phyloP scores from a whole-genome alignment of 1,140 invertebrate genomes.

The Idris sp. region DNA sequence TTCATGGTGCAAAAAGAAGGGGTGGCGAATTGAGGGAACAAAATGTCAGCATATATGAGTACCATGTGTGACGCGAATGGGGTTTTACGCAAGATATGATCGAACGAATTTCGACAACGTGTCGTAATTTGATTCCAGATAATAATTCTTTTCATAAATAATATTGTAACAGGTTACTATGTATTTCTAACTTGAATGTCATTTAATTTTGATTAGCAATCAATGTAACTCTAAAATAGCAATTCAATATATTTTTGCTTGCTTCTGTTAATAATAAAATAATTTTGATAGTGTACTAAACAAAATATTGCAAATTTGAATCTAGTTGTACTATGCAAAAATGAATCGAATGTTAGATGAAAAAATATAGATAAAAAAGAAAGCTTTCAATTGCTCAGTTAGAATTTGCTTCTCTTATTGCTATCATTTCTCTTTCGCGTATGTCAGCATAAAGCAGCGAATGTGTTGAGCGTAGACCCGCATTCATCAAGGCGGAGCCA shows the following conservation, averaged over 20 bases:
- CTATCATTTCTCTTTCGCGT: constrained; percentile 34
- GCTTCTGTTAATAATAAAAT: too few relatives aligned
- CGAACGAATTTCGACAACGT: constrained; percentile 67
- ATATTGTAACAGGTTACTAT: constrained; percentile 34
- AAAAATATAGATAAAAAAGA: neutral
- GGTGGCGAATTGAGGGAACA: constrained; percentile 55
- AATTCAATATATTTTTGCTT: too few relatives aligned
- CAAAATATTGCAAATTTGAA: too few relatives aligned
- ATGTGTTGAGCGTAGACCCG: constrained; percentile 55
- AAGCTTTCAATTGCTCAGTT: neutral
- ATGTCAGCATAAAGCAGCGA: constrained; percentile 51
- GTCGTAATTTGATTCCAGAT: constrained; percentile 43
- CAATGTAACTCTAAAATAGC: too few relatives aligned
- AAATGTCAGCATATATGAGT: constrained; percentile 60
- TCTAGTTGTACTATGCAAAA: too few relatives aligned
- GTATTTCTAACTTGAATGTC: too few relatives aligned
- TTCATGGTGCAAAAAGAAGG: constrained; percentile 66
- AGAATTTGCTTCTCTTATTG: constrained; percentile 18
- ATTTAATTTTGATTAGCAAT: too few relatives aligned
- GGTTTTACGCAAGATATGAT: constrained; percentile 71
- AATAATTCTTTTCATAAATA: constrained; percentile 47
- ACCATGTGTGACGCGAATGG: constrained; percentile 67
- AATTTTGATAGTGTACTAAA: too few relatives aligned
- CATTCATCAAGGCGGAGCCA: constrained; percentile 67
- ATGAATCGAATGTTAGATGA: too few relatives aligned